Evolutionary conservation across 2,888 invertebrate species (phyloP).

Genomic region (Eristalis pertinax): DNA sequence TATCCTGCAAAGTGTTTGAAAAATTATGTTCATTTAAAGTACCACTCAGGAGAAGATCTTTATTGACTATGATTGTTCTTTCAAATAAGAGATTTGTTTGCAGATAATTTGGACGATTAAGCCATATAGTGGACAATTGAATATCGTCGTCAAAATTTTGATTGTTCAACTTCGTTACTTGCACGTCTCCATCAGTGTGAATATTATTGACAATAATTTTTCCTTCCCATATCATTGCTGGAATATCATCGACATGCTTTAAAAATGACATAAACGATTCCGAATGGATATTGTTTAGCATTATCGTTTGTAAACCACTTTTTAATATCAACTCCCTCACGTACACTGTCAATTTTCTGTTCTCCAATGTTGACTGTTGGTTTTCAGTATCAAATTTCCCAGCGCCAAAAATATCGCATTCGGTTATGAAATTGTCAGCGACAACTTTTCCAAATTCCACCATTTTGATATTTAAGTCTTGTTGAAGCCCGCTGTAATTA

Average conservation of each 20-base stretch:
- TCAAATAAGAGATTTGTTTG: slow-evolving; percentile 76
- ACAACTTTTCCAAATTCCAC: slow-evolving; percentile 74
- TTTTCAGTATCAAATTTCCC: slow-evolving; percentile 77
- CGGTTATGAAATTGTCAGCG: background rate
- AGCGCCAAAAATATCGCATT: slow-evolving; percentile 79
- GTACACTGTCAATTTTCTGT: slow-evolving; percentile 76
- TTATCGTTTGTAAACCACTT: slow-evolving; percentile 76
- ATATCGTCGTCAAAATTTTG: slow-evolving; percentile 76
- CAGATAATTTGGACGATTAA: slow-evolving; percentile 80
- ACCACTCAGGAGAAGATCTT: slow-evolving; percentile 76
- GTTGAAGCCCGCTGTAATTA: slow-evolving; percentile 75
- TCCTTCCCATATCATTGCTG: slow-evolving; percentile 79
- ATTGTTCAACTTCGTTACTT: slow-evolving; percentile 75
- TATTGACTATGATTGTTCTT: slow-evolving; percentile 74
- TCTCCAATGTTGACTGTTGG: slow-evolving; percentile 77
- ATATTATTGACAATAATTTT: slow-evolving; percentile 81
- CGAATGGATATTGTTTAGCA: slow-evolving; percentile 80
- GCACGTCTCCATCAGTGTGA: slow-evolving; percentile 77
- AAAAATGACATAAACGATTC: slow-evolving; percentile 76
- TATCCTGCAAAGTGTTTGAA: slow-evolving; percentile 79
- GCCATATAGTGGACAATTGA: slow-evolving; percentile 80
- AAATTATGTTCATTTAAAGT: slow-evolving; percentile 80
- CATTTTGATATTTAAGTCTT: slow-evolving; percentile 76
- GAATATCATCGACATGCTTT: slow-evolving; percentile 76
- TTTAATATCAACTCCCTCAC: slow-evolving; percentile 78